These are phyloP conservation scores for Salmo trutta DNA, from an alignment of 2,797 vertebrate genomes.

Conservation along the genomic window DNA sequence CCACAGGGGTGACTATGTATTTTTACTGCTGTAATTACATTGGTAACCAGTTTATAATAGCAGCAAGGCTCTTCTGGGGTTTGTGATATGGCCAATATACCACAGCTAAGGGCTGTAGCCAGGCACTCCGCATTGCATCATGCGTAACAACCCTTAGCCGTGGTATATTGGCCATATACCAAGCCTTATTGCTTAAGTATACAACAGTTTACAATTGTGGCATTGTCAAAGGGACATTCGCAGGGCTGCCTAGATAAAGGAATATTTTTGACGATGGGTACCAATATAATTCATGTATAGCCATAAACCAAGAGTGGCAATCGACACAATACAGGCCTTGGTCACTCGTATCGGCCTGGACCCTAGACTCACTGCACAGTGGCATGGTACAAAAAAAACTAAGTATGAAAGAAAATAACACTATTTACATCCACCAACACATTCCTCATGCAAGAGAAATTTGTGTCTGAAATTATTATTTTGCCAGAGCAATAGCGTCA, in stretches of 20 bases:
- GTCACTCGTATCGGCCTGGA: neutral
- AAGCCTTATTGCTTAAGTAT: neutral
- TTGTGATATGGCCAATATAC: too few species aligned
- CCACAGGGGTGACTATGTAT: too few species aligned
- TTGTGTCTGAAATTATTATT: too few species aligned
- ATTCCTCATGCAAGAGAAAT: neutral
- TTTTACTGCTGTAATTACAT: too few species aligned
- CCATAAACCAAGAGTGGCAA: neutral
- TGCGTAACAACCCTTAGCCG: too few species aligned
- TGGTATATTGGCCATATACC: too few species aligned
- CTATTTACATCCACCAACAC: conserved; percentile 1
- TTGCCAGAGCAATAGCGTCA: neutral
- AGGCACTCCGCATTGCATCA: too few species aligned
- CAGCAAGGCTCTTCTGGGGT: too few species aligned
- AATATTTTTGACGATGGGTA: neutral
- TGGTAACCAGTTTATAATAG: too few species aligned
- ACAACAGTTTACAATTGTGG: neutral
- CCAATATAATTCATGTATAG: neutral
- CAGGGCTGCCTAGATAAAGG: neutral
- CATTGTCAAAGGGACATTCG: too few species aligned
- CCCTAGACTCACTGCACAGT: neutral
- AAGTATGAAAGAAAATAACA: neutral
- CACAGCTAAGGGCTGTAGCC: too few species aligned
- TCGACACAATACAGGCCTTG: neutral
- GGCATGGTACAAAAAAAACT: neutral